phyloP scores from a whole-genome alignment of 2,113 vertebrate genomes.

The Pao palembangensis region DNA sequence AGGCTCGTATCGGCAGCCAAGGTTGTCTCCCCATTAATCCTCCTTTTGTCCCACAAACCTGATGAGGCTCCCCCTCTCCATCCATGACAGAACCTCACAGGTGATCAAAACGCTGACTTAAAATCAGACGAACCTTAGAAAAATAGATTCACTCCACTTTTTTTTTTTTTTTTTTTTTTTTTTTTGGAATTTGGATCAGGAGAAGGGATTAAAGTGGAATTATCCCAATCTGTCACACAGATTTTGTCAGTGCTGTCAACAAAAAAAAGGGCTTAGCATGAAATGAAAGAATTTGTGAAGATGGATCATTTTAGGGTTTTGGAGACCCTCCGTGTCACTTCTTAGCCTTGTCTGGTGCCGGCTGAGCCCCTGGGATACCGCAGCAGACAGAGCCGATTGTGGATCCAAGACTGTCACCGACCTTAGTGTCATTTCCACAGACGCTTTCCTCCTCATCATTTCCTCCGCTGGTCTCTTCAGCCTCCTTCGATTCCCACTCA shows the following conservation, averaged over 20 bases:
- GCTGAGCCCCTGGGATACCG: conserved; percentile 15
- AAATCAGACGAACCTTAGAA: neutral
- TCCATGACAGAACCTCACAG: conserved; percentile 14
- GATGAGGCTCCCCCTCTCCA: conserved; percentile 48
- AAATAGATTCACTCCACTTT: neutral
- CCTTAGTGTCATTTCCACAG: conserved; percentile 27
- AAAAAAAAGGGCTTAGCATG: neutral
- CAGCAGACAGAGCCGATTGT: conserved; percentile 5
- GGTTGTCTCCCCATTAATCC: conserved; percentile 60
- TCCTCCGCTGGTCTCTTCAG: conserved; percentile 12
- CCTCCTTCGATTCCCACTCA: conserved; percentile 24
- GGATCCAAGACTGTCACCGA: conserved; percentile 22
- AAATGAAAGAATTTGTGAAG: conserved; percentile 16
- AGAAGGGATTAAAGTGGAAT: neutral
- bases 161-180: neutral
- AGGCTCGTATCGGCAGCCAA: conserved; percentile 56
- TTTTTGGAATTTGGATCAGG: neutral
- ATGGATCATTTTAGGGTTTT: conserved; percentile 9
- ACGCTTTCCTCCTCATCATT: conserved; percentile 12
- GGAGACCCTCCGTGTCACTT: neutral
- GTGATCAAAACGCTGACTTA: neutral
- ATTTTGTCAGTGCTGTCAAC: neutral
- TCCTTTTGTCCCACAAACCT: conserved; percentile 45
- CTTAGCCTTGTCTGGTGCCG: conserved; percentile 3
- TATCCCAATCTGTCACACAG: neutral